Conservation (phyloP, 2,113 vertebrate genomes). For the Clarias magur region DNA sequence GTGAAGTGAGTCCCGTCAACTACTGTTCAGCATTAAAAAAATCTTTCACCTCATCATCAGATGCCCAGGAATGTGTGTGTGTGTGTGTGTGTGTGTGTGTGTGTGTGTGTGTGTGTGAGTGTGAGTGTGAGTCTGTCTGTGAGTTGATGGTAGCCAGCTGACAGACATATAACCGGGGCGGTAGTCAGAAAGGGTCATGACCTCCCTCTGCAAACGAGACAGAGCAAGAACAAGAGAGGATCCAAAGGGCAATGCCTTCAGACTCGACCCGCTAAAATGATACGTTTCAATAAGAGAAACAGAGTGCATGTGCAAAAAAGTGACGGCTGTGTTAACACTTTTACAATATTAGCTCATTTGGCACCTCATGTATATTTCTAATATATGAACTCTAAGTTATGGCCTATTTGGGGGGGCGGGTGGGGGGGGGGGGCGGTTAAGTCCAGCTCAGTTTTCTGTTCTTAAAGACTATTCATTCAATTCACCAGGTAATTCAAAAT, state of each 20-base stretch:
- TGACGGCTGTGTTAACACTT: not conserved
- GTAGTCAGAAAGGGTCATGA: conserved; percentile 21
- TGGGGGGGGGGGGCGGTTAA: no score
- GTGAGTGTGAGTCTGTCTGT: conserved; percentile 12
- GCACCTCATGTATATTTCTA: not conserved
- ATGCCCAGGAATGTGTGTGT: conserved; percentile 15
- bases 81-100: conserved; percentile 10
- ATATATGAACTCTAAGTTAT: not conserved
- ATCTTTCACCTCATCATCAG: conserved; percentile 61
- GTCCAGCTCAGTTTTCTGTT: not conserved
- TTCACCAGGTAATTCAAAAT: not conserved
- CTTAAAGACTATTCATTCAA: not conserved
- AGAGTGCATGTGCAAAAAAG: not conserved
- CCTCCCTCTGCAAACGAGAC: conserved; percentile 15
- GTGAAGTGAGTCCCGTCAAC: conserved; percentile 17
- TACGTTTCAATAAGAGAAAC: not conserved
- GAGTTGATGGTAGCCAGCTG: conserved; percentile 35
- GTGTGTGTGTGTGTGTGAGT: no score
- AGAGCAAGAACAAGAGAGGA: not conserved
- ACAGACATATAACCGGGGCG: conserved; percentile 14
- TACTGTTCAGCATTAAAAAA: conserved; percentile 52
- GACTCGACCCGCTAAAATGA: not conserved
- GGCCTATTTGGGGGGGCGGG: not conserved
- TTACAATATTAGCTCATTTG: not conserved
- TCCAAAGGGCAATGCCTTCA: not conserved